Evolutionary conservation across 2,797 vertebrate species (phyloP).

Genomic region (Nasua narica): DNA sequence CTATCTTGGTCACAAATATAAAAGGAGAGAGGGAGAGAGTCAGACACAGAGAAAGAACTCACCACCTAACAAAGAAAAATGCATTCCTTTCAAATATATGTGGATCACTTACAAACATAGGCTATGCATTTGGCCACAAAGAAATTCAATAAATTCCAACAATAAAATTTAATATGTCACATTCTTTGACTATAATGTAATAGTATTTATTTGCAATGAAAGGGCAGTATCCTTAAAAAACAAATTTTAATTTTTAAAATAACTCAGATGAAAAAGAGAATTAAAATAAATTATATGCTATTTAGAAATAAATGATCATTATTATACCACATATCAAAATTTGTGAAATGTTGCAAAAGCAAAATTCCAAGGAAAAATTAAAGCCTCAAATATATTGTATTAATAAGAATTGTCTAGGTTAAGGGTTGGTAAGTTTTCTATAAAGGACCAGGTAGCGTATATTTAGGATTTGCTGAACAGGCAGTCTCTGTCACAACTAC

Average conservation of each 20-base stretch:
- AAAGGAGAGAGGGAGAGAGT: neutral
- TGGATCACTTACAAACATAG: neutral
- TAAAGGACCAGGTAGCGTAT: neutral
- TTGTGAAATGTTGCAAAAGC: neutral
- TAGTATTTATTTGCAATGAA: neutral
- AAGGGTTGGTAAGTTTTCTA: neutral
- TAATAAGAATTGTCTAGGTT: neutral
- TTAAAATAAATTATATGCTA: neutral
- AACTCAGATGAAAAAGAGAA: neutral
- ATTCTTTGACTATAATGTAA: neutral
- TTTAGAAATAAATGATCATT: neutral
- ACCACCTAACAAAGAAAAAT: neutral
- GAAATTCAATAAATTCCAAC: neutral
- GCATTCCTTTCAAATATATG: neutral
- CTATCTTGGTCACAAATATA: neutral
- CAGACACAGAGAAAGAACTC: neutral
- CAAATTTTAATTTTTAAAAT: neutral
- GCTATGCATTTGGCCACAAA: neutral
- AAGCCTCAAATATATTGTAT: neutral
- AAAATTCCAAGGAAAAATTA: neutral
- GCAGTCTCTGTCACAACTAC: neutral
- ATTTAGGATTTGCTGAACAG: neutral
- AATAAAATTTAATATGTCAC: neutral
- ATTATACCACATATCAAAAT: neutral
- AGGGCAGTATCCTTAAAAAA: neutral